Evolutionary conservation across 2,888 invertebrate species (phyloP).

Genomic region (Drosophila dives): DNA sequence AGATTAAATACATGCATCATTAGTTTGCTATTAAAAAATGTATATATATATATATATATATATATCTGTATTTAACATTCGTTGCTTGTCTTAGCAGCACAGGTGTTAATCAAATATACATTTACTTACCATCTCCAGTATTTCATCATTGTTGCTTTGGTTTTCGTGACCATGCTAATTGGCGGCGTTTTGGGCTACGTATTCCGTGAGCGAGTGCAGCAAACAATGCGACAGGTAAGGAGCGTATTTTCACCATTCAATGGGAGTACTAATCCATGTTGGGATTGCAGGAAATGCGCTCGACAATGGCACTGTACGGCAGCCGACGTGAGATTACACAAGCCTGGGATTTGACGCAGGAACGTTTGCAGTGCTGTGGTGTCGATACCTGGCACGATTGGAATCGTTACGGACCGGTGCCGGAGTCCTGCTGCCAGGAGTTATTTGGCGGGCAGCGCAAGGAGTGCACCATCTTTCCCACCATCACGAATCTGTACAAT

Average conservation of each 20-base stretch:
- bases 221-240: constrained; percentile 88
- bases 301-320: constrained; percentile 91
- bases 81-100: not conserved
- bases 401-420: constrained; percentile 89
- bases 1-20: not conserved
- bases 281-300: constrained; percentile 88
- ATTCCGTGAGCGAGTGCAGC: constrained; percentile 92
- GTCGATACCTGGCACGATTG: constrained; percentile 91
- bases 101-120: constrained; percentile 24
- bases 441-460: constrained; percentile 85
- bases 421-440: constrained; percentile 91
- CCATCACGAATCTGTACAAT: constrained; percentile 86
- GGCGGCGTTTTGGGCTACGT: constrained; percentile 96
- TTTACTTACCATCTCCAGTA: constrained; percentile 87
- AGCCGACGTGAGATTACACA: constrained; percentile 89
- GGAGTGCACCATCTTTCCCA: constrained; percentile 83
- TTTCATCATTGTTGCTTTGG: constrained; percentile 93
- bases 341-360: constrained; percentile 96
- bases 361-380: constrained; percentile 93
- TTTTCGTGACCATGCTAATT: constrained; percentile 95
- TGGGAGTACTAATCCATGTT: not conserved
- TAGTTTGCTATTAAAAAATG: not conserved
- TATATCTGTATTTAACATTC: not conserved
- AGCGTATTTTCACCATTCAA: not conserved
- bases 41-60: not conserved